phyloP scores from a whole-genome alignment of 2,888 invertebrate species.

The Elaeidobius kamerunicus region DNA sequence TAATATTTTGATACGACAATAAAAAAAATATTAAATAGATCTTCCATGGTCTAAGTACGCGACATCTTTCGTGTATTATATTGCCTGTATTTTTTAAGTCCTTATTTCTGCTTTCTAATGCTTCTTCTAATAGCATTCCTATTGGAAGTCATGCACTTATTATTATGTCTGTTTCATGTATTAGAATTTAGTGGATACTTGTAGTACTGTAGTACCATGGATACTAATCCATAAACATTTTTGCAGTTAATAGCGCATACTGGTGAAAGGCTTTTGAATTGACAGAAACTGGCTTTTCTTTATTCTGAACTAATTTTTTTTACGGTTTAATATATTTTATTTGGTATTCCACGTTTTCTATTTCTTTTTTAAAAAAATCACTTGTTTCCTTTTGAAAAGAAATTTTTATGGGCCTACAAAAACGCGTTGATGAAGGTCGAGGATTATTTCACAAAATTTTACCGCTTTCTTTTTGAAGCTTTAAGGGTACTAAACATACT shows the following conservation, averaged over 20 bases:
- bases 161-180: not conserved
- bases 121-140: not conserved
- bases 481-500: constrained; percentile 1
- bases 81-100: not conserved
- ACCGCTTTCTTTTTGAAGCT: not conserved
- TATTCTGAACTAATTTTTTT: constrained; percentile 3
- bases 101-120: not conserved
- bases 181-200: not conserved
- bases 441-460: constrained; percentile 3
- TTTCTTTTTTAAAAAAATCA: constrained; percentile 11
- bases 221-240: not conserved
- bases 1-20: too few species aligned
- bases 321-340: constrained; percentile 7
- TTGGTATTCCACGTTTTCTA: constrained; percentile 11
- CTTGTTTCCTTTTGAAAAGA: constrained; percentile 15
- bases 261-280: not conserved
- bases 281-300: not conserved
- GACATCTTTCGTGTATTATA: not conserved
- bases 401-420: constrained; percentile 11
- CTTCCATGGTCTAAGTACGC: not conserved
- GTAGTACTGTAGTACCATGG: not conserved
- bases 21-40: constrained; percentile 1
- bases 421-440: constrained; percentile 9
- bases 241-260: not conserved
- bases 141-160: not conserved